These are phyloP conservation scores for Acrocephalus arundinaceus DNA, from an alignment of 2,113 vertebrate genomes.

Conservation along the genomic window DNA sequence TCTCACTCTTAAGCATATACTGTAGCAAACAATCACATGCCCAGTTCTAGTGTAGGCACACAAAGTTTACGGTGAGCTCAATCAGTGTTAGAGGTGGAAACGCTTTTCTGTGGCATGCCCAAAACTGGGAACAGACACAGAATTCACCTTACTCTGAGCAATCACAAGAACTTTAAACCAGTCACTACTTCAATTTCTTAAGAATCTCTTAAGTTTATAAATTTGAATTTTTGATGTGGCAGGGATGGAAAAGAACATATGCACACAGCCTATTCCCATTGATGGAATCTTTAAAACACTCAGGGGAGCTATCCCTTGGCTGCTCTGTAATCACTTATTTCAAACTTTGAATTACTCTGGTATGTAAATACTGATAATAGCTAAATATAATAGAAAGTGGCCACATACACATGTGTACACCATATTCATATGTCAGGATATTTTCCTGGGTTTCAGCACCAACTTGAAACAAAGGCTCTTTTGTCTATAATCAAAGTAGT, in stretches of 20 bases:
- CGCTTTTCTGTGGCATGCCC: background rate
- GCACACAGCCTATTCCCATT: background rate
- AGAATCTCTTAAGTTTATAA: background rate
- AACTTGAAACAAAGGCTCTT: conserved; percentile 11
- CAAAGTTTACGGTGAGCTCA: background rate
- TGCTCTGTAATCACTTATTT: background rate
- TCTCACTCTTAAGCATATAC: background rate
- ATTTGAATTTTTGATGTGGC: background rate
- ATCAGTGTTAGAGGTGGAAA: background rate
- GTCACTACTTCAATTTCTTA: background rate
- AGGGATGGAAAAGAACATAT: background rate
- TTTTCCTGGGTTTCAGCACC: background rate
- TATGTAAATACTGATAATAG: conserved; percentile 18
- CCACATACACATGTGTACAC: background rate
- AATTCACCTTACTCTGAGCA: background rate
- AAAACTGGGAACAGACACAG: background rate
- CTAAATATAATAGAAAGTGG: background rate
- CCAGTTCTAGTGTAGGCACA: background rate
- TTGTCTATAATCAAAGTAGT: background rate
- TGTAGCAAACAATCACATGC: background rate
- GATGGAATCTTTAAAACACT: background rate
- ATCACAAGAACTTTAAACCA: background rate
- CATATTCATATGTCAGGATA: background rate
- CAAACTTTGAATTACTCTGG: conserved; percentile 2
- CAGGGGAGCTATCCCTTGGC: background rate